Evolutionary conservation across 2,888 invertebrate species (phyloP), one percentile per base, ranked within the genome.

Genomic region (Troglohyphantes excavatus): DNA sequence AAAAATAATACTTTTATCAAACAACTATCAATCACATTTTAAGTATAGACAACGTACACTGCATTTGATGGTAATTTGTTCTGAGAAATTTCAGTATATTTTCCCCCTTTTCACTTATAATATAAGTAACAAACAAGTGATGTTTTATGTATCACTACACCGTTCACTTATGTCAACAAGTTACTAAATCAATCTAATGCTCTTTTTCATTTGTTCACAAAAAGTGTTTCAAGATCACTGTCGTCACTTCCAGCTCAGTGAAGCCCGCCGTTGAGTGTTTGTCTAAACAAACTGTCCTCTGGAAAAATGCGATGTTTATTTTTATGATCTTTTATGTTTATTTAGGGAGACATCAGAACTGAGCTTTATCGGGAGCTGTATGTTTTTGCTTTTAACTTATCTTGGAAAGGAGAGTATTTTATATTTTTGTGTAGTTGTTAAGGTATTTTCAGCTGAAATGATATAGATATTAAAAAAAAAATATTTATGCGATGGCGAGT

Each of bases 281-380:
- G 43, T 78, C 65, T 78, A 78, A 39, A 11, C 39, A 43, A 78
- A 19, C 43, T 65, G 65, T 43, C 33, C 13, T 39, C 39, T n/a
- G 65, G 43, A 53, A 23, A 43, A 78, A 26, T 23, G 39, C n/a
- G 11, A 3, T 76, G 63, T 78, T 43, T 78, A 43, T 78, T 65
- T 78, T n/a, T 2, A n/a, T 19, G 11, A 7, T 33, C 33, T 68
- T 63, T 21, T 21, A 39, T 65, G 26, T n/a, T 63, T 65, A 78
- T 78, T 78, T 65, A 43, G 21, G 39, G 43, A 43, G 43, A 26
- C 65, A 78, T 46, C 39, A 39, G 13, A 7, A 11, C 39, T 39
- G 39, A 39, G 39, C 39, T 39, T 39, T 39, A 13, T 7, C 39
- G 39, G 39, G 39, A 39, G 39, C n/a, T n/a, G n/a, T n/a, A n/a